phyloP scores from a whole-genome alignment of 2,113 vertebrate genomes.

The Platycercus adscitus region DNA sequence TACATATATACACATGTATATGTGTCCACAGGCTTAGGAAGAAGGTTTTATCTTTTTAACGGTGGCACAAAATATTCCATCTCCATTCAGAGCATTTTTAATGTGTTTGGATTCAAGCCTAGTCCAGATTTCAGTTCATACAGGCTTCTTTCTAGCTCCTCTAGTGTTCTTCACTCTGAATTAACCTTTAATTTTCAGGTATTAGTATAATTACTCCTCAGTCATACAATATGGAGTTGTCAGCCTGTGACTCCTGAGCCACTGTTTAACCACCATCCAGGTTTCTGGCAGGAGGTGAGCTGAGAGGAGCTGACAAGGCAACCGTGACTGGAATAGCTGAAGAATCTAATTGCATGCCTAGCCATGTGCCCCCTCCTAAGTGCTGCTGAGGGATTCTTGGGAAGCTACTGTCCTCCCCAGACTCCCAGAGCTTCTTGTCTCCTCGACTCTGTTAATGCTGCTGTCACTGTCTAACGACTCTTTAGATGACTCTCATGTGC shows the following conservation, averaged over 20 bases:
- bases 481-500: not conserved
- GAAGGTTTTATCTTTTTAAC: not conserved
- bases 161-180: not conserved
- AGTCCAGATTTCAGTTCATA: not conserved
- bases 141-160: not conserved
- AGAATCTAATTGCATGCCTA: not conserved
- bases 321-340: not conserved
- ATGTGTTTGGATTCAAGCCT: not conserved
- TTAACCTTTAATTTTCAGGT: not conserved
- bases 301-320: not conserved
- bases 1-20: not conserved
- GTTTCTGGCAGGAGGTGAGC: not conserved
- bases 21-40: not conserved
- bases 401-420: not conserved
- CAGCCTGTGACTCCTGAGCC: not conserved
- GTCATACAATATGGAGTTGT: not conserved
- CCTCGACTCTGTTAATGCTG: not conserved
- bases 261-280: rapidly evolving
- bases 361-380: not conserved
- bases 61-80: not conserved
- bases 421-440: not conserved
- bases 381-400: not conserved
- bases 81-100: not conserved
- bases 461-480: not conserved
- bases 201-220: not conserved